phyloP scores from a whole-genome alignment of 1,140 invertebrate species.

The Drosophila carrolli region DNA sequence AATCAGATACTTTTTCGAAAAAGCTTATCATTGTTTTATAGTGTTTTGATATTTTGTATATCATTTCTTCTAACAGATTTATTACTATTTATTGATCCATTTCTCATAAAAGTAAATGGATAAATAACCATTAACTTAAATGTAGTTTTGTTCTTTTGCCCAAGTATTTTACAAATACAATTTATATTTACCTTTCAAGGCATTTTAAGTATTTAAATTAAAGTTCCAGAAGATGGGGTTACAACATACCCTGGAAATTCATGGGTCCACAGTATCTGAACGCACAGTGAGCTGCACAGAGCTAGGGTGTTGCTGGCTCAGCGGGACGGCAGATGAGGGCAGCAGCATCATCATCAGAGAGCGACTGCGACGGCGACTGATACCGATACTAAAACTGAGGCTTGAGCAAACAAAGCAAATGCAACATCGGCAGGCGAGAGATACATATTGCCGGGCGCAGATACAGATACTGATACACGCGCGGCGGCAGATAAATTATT shows the following conservation, averaged over 20 bases:
- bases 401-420: slow-evolving; percentile 69
- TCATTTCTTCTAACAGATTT: too few relatives aligned
- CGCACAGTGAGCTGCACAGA: slow-evolving; percentile 26
- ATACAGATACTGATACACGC: slow-evolving; percentile 60
- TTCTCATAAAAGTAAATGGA: too few relatives aligned
- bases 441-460: slow-evolving; percentile 57
- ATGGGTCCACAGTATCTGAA: slow-evolving; percentile 18
- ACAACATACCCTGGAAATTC: slow-evolving; percentile 3
- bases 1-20: too few relatives aligned
- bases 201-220: too few relatives aligned
- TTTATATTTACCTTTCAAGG: too few relatives aligned
- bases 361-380: slow-evolving; percentile 38
- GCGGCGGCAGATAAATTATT: slow-evolving; percentile 79
- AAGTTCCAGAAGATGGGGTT: too few relatives aligned
- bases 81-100: too few relatives aligned
- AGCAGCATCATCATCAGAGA: slow-evolving; percentile 19
- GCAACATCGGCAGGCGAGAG: slow-evolving; percentile 43
- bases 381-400: slow-evolving; percentile 50
- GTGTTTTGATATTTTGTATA: too few relatives aligned
- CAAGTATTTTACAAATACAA: too few relatives aligned
- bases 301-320: slow-evolving; percentile 74
- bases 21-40: too few relatives aligned
- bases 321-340: slow-evolving; percentile 53
- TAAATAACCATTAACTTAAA: too few relatives aligned
- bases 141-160: too few relatives aligned